Base-by-base conservation (phyloP, 2,113 vertebrate genomes). In the Hippocampus zosterae region DNA sequence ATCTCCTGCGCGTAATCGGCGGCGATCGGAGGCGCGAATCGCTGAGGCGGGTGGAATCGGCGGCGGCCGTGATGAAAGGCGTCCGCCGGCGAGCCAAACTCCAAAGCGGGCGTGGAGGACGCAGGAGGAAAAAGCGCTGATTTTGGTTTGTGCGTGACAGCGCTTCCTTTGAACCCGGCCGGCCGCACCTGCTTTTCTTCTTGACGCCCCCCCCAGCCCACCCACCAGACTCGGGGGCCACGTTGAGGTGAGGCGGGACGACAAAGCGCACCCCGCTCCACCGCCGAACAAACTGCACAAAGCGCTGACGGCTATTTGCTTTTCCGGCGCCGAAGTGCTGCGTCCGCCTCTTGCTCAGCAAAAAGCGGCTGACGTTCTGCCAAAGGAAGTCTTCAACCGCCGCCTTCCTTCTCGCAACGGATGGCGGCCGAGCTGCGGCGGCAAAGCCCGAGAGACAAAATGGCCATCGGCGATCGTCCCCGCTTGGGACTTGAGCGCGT, bases 281-380 rank as follows among this genome's bases (percentile, higher is more conserved):
- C 59, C 8, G 42, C 41, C 19, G 80, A 76, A 86, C 40, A 72
- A 79, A 75, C 81, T 73, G 72, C 67, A 72, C 79, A 91, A 92
- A 92, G 84, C 87, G 90, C 90, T 92, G 91, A 92, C 89, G 78
- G 86, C 77, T 88, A 78, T 82, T 81, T 73, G 86, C 82, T 88
- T 56, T 16, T 91, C 29, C 29, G 72, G 82, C 77, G 86, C 88
- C 89, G 88, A 92, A 92, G 48, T 87, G 90, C 91, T 91, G 90
- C 61, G 86, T 91, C 72, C 84, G 88, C 85, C 88, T 80, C 77
- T 10, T n/a, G n/a, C n/a, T n/a, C n/a, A n/a, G n/a, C n/a, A n/a
- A n/a, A n/a, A n/a, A n/a, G n/a, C n/a, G n/a, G n/a, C n/a, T n/a
- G n/a, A n/a, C n/a, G n/a, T n/a, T n/a, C n/a, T n/a, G n/a, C n/a